Percentiles rank a stretch among this genome's conserved stretches.
Conservation (phyloP, 1,140 invertebrate species). For the Anthonomus grandis region DNA sequence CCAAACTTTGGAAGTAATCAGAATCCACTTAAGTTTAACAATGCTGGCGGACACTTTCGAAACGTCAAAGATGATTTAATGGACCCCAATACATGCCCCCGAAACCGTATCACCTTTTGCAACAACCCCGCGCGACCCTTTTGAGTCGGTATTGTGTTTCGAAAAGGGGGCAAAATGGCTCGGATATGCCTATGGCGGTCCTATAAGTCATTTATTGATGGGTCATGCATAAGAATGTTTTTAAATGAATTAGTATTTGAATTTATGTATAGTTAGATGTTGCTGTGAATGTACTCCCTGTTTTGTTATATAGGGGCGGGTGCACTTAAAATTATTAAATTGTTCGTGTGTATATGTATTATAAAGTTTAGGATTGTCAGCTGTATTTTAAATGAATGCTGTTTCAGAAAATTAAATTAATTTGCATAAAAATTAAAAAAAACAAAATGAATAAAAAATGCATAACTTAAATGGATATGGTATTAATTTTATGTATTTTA, state of each 20-base stretch:
- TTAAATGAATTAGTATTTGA: slow-evolving; percentile 1
- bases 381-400: too few relatives aligned
- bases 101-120: slow-evolving; percentile 25
- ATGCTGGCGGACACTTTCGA: slow-evolving; percentile 28
- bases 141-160: slow-evolving; percentile 10
- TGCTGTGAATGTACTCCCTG: too few relatives aligned
- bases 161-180: slow-evolving; percentile 16
- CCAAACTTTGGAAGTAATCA: slow-evolving; percentile 27
- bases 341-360: too few relatives aligned
- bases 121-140: slow-evolving; percentile 15
- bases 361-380: too few relatives aligned
- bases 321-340: too few relatives aligned
- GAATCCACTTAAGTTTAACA: slow-evolving; percentile 37
- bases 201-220: slow-evolving; percentile 13
- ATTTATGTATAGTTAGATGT: too few relatives aligned
- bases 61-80: slow-evolving; percentile 34
- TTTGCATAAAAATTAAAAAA: too few relatives aligned
- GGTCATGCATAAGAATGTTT: neutral
- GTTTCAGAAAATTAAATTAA: too few relatives aligned
- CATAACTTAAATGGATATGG: too few relatives aligned
- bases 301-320: too few relatives aligned
- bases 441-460: too few relatives aligned
- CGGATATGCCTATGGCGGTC: slow-evolving; percentile 17
- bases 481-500: too few relatives aligned
- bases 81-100: slow-evolving; percentile 22